A percentile compares a stretch with the other conserved stretches of the same genome.
Evolutionary conservation across 2,797 vertebrate species (phyloP).

Genomic region (Podarcis lilfordi): DNA sequence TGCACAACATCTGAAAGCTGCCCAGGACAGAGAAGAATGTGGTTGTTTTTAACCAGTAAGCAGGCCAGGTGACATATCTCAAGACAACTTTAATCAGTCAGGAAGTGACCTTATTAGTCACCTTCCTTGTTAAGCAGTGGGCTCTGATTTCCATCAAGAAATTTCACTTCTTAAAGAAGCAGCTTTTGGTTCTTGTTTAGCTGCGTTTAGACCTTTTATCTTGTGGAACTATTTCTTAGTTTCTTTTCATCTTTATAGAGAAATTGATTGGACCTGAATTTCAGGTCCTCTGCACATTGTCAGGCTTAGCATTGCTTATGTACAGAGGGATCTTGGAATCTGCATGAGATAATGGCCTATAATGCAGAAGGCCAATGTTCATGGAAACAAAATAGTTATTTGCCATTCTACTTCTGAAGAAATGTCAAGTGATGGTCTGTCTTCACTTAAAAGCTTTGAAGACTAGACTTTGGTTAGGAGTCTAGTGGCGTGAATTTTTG

Average conservation of each 20-base stretch:
- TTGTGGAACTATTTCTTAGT: neutral
- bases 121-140: constrained; percentile 5
- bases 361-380: neutral
- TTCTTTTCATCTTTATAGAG: neutral
- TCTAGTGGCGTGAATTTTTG: neutral
- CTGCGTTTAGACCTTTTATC: neutral
- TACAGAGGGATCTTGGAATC: neutral
- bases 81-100: neutral
- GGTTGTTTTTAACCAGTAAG: constrained; percentile 1
- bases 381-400: neutral
- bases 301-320: neutral
- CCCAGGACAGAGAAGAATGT: neutral
- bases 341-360: neutral
- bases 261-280: constrained; percentile 2
- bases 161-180: constrained; percentile 7
- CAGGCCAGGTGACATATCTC: neutral
- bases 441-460: neutral
- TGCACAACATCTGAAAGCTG: neutral
- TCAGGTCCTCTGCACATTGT: neutral
- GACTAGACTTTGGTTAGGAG: neutral
- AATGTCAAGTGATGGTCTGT: neutral
- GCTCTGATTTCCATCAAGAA: neutral
- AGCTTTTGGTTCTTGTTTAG: constrained; percentile 15
- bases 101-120: constrained; percentile 5
- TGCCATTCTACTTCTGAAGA: neutral